Conservation (phyloP, 1,140 invertebrate genomes). For the Drosophila pallidifrons region DNA sequence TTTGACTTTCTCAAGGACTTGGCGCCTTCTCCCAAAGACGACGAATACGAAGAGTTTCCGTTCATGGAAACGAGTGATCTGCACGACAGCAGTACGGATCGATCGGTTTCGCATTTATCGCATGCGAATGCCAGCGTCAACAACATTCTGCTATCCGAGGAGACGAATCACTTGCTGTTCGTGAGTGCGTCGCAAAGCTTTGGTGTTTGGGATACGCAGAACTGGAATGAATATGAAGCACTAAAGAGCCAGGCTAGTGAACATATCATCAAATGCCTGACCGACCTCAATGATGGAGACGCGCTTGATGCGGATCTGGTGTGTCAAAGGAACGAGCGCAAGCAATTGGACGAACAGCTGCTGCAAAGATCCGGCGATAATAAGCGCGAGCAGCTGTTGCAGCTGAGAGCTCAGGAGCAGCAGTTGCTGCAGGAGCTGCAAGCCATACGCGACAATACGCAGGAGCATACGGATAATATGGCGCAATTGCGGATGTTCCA, state of each 20-base stretch:
- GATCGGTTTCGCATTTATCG: slow-evolving; percentile 50
- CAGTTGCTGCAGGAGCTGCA: slow-evolving; percentile 14
- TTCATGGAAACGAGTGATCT: slow-evolving; percentile 67
- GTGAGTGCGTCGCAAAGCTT: slow-evolving; percentile 26
- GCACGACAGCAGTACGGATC: slow-evolving; percentile 31
- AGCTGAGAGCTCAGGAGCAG: slow-evolving; percentile 9
- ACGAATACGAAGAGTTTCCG: slow-evolving; percentile 43
- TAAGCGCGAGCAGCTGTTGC: slow-evolving; percentile 4
- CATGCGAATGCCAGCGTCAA: slow-evolving; percentile 10
- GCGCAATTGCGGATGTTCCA: background rate
- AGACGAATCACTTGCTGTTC: slow-evolving; percentile 34
- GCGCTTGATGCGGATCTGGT: slow-evolving; percentile 3
- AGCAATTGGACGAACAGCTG: slow-evolving; percentile 31
- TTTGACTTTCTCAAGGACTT: slow-evolving; percentile 79
- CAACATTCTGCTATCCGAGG: slow-evolving; percentile 23
- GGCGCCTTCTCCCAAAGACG: slow-evolving; percentile 23
- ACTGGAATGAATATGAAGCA: slow-evolving; percentile 19
- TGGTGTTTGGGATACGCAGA: slow-evolving; percentile 37
- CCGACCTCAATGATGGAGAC: slow-evolving; percentile 11
- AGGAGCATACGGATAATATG: slow-evolving; percentile 13
- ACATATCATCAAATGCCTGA: slow-evolving; percentile 19
- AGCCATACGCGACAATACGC: background rate
- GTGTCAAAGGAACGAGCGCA: slow-evolving; percentile 17
- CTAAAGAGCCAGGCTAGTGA: slow-evolving; percentile 20
- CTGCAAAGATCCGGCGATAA: background rate